Evolutionary conservation across 2,797 vertebrate species (phyloP).

Genomic region (Coilia nasus): DNA sequence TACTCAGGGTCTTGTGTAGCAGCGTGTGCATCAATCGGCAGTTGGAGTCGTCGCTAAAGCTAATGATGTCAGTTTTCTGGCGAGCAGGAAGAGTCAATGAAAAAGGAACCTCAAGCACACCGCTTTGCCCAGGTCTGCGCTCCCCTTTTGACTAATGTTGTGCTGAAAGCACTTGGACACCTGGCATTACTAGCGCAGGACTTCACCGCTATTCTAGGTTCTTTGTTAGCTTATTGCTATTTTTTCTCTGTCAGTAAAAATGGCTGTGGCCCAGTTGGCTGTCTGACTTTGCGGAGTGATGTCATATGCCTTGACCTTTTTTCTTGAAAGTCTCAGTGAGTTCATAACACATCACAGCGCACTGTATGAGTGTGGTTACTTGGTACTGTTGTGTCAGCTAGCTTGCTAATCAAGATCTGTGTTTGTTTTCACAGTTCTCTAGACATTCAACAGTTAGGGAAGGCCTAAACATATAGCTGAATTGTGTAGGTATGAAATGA

Average conservation of each 20-base stretch:
- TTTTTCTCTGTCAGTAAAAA: slow-evolving; percentile 20
- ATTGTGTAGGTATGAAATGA: slow-evolving; percentile 8
- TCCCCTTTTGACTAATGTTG: slow-evolving; percentile 40
- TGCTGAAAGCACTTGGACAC: slow-evolving; percentile 41
- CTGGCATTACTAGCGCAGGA: slow-evolving; percentile 26
- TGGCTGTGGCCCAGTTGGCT: slow-evolving; percentile 17
- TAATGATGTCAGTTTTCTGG: neutral
- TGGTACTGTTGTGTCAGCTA: neutral
- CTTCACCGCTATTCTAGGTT: slow-evolving; percentile 6
- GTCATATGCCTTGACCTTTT: slow-evolving; percentile 20
- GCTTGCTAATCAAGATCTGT: neutral
- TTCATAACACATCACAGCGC: slow-evolving; percentile 1
- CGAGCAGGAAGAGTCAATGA: slow-evolving; percentile 8
- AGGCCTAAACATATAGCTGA: neutral
- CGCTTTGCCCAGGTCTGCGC: slow-evolving; percentile 15
- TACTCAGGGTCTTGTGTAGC: neutral
- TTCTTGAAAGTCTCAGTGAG: slow-evolving; percentile 1
- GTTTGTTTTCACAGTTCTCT: slow-evolving; percentile 15
- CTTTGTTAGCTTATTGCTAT: neutral
- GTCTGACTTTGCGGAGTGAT: slow-evolving; percentile 13
- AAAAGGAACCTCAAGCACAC: slow-evolving; percentile 15
- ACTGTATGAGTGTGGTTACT: neutral
- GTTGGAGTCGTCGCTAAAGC: slow-evolving; percentile 15
- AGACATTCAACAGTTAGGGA: slow-evolving; percentile 5
- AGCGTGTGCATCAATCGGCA: slow-evolving; percentile 35